Evolutionary conservation across 92 coral and sea anemone genomes (phyloP), one percentile per base, ranked within the genome.

Genomic region (Zoanthus solanderi): DNA sequence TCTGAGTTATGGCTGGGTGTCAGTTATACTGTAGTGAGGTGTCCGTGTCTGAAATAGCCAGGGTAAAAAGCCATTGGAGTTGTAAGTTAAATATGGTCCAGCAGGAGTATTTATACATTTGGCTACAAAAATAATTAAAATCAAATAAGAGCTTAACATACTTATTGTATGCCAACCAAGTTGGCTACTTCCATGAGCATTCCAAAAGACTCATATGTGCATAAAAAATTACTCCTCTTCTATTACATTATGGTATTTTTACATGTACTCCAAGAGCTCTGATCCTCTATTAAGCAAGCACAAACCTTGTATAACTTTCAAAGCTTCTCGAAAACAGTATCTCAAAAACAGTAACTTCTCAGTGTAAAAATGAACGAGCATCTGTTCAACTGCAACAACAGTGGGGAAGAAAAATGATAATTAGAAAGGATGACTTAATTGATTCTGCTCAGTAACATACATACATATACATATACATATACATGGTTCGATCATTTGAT

Each of bases 311-410:
- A 75, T 77, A 60, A 53, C 57, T 13, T 46, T 45, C 67, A 84
- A 30, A 34, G 88, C 90, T 30, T 91, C 72, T 32, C 75, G 45
- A 73, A 87, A 78, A 75, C 88, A 74, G 37, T 75, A 85, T 11
- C 90, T 16, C 15, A 91, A 76, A 88, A 75, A 91, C 76, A 87
- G 87, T 17, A 83, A 44, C 71, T 78, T 91, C 75, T 87, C 93
- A 72, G 85, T 17, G 16, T 87, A 83, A 28, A 65, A 89, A 72
- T 87, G 89, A 42, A 87, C 83, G 61, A 91, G 84, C 71, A 91
- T 76, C 71, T 87, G 90, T 45, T 87, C 93, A 72, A 87, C 91
- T 91, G 84, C 44, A 87, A 79, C 58, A 76, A 48, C 71, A 65
- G n/a, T 65, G 71, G 32, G 9, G n/a, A 65, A 65, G 71, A 65